Evolutionary conservation across 2,888 invertebrate species (phyloP), one percentile per base, ranked within the genome.

Genomic region (Euphydryas editha): DNA sequence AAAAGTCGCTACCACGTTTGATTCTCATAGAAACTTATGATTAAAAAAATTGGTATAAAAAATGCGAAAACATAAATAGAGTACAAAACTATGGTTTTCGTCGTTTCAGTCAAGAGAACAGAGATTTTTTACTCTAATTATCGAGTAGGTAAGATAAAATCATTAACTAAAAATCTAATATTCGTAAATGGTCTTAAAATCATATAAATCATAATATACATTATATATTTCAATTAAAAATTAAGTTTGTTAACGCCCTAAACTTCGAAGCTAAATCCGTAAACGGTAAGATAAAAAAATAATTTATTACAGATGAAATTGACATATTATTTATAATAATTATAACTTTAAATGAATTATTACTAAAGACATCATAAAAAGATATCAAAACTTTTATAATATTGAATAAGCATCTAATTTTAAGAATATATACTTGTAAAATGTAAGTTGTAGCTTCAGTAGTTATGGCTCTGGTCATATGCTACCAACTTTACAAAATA

Each of bases 171-270:
- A 44, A 51, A 51, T 51, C 6, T 51, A 24, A 51, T 51, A 15
- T 51, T 15, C 49, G 7, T 24, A 51, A 51, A 24, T 51, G 49
- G 49, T n/a, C 21, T 13, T 21, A 51, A 51, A 5, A n/a, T 51
- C 20, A 7, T 24, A 51, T 51, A 51, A 51, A 51, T 51, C 49
- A 51, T 13, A 24, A 24, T 24, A 2, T 24, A 21, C n/a, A 51
- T 24, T 44, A 51, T 21, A 51, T 51, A 21, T 51, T 51, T 24
- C 49, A 51, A 51, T 51, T 51, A 51, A 51, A 24, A 51, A 24
- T 51, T 21, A 51, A 24, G 49, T 51, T 15, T 15, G 49, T 21
- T 51, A 51, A 24, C 49, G 49, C 24, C 49, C 49, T 51, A 21
- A 47, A n/a, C 49, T n/a, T 51, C 49, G 49, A 6, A 51, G 49